phyloP scores from a whole-genome alignment of 2,888 invertebrate species.

The Agriopis leucophaearia region DNA sequence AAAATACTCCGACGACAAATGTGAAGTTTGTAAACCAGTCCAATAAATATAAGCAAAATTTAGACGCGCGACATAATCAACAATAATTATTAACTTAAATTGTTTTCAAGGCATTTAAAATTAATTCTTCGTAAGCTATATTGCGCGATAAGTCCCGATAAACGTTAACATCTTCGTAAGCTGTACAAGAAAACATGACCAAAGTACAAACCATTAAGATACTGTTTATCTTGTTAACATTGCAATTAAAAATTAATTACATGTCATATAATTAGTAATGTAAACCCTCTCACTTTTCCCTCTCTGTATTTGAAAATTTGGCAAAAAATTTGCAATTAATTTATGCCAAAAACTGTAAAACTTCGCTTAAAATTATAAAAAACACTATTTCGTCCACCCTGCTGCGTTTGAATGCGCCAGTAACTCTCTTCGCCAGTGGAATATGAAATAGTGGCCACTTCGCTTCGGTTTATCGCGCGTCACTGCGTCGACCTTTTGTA shows the following conservation, averaged over 20 bases:
- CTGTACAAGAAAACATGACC: too few species aligned
- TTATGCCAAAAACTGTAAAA: background rate
- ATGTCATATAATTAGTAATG: background rate
- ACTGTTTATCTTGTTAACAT: too few species aligned
- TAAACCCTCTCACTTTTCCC: background rate
- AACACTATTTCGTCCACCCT: constrained; percentile 29
- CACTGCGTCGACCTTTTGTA: constrained; percentile 30
- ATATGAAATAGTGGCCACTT: constrained; percentile 34
- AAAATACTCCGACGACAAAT: constrained; percentile 16
- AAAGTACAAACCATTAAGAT: too few species aligned
- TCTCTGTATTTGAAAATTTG: background rate
- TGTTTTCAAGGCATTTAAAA: background rate
- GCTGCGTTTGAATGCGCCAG: constrained; percentile 27
- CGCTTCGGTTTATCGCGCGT: constrained; percentile 23
- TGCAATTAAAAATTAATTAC: too few species aligned
- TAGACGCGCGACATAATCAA: background rate
- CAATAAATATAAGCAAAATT: background rate
- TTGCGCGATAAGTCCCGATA: too few species aligned
- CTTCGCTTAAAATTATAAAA: constrained; percentile 5
- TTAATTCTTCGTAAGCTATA: too few species aligned
- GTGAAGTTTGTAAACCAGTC: background rate
- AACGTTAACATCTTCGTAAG: too few species aligned
- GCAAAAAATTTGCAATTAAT: constrained; percentile 8
- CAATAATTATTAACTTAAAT: background rate
- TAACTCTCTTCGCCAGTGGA: constrained; percentile 26